A percentile compares a stretch with the other conserved stretches of the same genome.
Conservation (phyloP, 1,140 invertebrate species). For the Drosophila paulistorum region DNA sequence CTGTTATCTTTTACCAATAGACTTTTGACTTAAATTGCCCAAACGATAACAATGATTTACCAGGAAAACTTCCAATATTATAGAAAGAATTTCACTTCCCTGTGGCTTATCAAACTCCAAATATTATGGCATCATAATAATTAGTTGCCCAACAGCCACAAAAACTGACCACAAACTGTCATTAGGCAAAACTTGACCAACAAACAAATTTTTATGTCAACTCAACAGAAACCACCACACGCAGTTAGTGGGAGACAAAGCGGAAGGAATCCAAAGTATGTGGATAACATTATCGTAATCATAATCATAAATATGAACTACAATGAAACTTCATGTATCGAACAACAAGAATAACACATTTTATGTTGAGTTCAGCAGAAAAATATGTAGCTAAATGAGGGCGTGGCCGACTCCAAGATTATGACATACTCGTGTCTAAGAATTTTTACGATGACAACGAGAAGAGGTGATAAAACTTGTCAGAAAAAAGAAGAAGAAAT, state of each 20-base stretch:
- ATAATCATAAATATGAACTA: slow-evolving; percentile 39
- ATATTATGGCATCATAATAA: slow-evolving; percentile 23
- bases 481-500: no score
- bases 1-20: not conserved
- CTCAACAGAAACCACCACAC: slow-evolving; percentile 47
- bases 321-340: slow-evolving; percentile 12
- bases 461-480: not conserved
- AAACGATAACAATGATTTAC: not conserved
- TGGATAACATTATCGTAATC: slow-evolving; percentile 27
- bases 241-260: not conserved
- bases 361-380: slow-evolving; percentile 43
- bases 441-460: slow-evolving; percentile 13
- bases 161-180: slow-evolving; percentile 35
- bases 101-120: slow-evolving; percentile 9
- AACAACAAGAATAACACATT: slow-evolving; percentile 22
- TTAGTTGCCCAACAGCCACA: slow-evolving; percentile 37
- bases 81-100: not conserved
- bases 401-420: slow-evolving; percentile 8
- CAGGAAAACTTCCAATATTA: not conserved
- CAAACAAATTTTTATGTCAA: slow-evolving; percentile 51
- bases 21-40: not conserved
- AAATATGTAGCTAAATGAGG: slow-evolving; percentile 18
- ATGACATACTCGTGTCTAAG: not conserved
- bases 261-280: not conserved
- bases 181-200: slow-evolving; percentile 44